phyloP scores from a whole-genome alignment of 2,888 invertebrate genomes.

The Lepas anatifera region DNA sequence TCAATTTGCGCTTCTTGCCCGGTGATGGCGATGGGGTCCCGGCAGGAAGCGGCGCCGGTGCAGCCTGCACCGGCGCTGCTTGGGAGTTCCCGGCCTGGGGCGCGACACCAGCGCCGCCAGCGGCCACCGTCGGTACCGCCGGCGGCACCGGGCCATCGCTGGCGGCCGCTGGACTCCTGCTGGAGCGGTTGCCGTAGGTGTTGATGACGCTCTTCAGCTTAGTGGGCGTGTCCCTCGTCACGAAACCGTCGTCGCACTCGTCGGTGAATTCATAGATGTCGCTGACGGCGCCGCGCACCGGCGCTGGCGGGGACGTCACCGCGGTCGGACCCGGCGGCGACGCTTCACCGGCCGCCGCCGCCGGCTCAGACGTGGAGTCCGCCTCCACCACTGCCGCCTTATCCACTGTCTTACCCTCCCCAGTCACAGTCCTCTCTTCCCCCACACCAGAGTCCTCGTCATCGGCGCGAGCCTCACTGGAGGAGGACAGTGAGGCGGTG shows the following conservation, averaged over 20 bases:
- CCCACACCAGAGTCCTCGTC: too few relatives aligned
- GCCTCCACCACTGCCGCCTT: constrained; percentile 72
- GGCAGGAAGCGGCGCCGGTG: constrained; percentile 65
- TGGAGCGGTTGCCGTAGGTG: not conserved
- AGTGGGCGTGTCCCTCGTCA: not conserved
- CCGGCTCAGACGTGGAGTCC: constrained; percentile 48
- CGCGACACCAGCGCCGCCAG: too few relatives aligned
- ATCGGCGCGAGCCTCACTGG: constrained; percentile 75
- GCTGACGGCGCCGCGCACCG: constrained; percentile 57
- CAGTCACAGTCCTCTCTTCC: too few relatives aligned
- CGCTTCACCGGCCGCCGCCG: constrained; percentile 73
- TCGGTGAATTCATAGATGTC: constrained; percentile 36
- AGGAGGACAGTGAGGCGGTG: too few relatives aligned
- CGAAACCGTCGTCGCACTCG: not conserved
- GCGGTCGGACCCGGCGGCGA: constrained; percentile 75
- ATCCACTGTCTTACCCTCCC: too few relatives aligned
- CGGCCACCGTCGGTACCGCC: too few relatives aligned
- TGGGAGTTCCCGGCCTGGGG: too few relatives aligned
- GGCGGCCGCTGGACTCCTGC: not conserved
- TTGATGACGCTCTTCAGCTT: not conserved
- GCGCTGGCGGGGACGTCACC: constrained; percentile 63
- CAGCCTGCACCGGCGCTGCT: too few relatives aligned
- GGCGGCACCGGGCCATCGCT: too few relatives aligned
- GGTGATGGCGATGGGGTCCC: constrained; percentile 69
- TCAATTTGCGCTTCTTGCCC: constrained; percentile 27